These are phyloP conservation scores for Buceros bicornis DNA, from an alignment of 2,797 vertebrate genomes.

Conservation along the genomic window DNA sequence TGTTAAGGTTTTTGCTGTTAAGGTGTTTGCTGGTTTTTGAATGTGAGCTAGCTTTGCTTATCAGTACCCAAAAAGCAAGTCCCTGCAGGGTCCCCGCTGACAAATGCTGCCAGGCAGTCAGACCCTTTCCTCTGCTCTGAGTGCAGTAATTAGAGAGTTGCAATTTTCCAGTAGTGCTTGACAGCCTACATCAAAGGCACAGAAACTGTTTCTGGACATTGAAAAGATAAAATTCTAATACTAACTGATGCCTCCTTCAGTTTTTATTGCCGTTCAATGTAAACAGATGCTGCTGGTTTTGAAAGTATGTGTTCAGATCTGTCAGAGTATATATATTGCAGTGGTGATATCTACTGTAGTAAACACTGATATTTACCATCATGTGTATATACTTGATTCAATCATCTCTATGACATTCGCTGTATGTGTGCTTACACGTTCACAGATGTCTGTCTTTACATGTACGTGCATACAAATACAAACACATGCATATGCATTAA, in stretches of 20 bases:
- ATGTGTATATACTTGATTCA: not conserved
- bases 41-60: slow-evolving; percentile 37
- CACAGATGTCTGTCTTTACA: slow-evolving; percentile 9
- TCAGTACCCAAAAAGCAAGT: slow-evolving; percentile 41
- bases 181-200: slow-evolving; percentile 70
- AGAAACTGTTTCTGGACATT: slow-evolving; percentile 71
- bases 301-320: not conserved
- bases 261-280: slow-evolving; percentile 56
- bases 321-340: not conserved
- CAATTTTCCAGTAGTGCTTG: slow-evolving; percentile 68
- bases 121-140: slow-evolving; percentile 25
- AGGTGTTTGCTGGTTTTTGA: not conserved
- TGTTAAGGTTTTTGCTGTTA: no score
- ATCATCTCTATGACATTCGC: not conserved
- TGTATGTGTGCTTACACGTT: not conserved
- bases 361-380: not conserved
- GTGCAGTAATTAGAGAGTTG: slow-evolving; percentile 34
- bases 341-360: not conserved
- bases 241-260: slow-evolving; percentile 59
- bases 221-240: slow-evolving; percentile 74
- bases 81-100: slow-evolving; percentile 28
- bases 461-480: slow-evolving; percentile 1
- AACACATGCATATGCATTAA: slow-evolving; percentile 38
- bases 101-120: slow-evolving; percentile 28
- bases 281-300: slow-evolving; percentile 50